phyloP scores from a whole-genome alignment of 2,113 vertebrate genomes.

The Lophura nycthemera region DNA sequence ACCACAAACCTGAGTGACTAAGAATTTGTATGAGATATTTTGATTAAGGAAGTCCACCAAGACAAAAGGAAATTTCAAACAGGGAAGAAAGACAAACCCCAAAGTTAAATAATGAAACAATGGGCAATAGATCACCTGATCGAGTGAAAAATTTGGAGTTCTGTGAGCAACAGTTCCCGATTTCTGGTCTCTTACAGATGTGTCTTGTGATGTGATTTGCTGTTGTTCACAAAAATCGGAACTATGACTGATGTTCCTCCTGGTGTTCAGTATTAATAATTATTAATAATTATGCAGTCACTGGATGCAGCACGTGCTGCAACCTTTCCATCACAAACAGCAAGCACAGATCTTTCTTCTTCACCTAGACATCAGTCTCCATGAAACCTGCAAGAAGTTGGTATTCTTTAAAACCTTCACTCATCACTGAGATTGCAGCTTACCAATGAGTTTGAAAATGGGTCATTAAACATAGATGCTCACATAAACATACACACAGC shows the following conservation, averaged over 20 bases:
- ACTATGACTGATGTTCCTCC: neutral
- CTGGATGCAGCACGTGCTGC: neutral
- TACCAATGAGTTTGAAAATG: slow-evolving; percentile 42
- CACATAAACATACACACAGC: slow-evolving; percentile 43
- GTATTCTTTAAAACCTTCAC: neutral
- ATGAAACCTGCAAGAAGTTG: neutral
- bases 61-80: neutral
- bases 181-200: neutral
- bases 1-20: neutral
- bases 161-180: neutral
- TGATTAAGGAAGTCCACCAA: neutral
- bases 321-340: neutral
- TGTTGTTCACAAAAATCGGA: neutral
- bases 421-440: slow-evolving; percentile 13
- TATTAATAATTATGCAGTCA: neutral
- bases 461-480: slow-evolving; percentile 46
- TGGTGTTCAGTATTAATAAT: neutral
- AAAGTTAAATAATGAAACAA: neutral
- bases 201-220: neutral
- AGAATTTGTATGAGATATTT: neutral
- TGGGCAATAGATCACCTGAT: neutral
- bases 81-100: neutral
- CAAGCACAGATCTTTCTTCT: neutral
- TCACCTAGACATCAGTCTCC: neutral
- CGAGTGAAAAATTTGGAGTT: neutral